A percentile compares a stretch with the other conserved stretches of the same genome.
Evolutionary conservation across 2,888 invertebrate genomes (phyloP).

Genomic region (Cheilosia variabilis): DNA sequence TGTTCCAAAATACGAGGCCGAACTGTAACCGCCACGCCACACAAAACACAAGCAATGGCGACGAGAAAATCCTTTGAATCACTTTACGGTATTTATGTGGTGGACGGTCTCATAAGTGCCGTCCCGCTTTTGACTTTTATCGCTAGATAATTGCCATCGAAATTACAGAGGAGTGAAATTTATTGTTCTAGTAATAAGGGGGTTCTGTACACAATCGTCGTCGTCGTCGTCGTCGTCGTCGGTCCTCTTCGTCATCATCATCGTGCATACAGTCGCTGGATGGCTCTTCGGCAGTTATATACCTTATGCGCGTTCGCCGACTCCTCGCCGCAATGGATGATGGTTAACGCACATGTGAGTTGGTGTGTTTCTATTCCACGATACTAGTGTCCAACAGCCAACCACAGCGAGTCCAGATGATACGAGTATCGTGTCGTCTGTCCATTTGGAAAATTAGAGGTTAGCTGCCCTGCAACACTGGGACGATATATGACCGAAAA

Average conservation of each 20-base stretch:
- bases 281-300: constrained; percentile 12
- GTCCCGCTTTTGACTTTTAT: constrained; percentile 80
- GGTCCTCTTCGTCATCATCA: constrained; percentile 28
- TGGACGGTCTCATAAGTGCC: constrained; percentile 63
- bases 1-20: not conserved
- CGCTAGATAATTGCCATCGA: constrained; percentile 81
- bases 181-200: constrained; percentile 78
- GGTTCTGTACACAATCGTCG: constrained; percentile 60
- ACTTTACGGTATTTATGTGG: constrained; percentile 62
- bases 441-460: constrained; percentile 76
- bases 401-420: constrained; percentile 62
- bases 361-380: constrained; percentile 41
- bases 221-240: constrained; percentile 64
- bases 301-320: constrained; percentile 45
- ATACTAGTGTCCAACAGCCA: constrained; percentile 12
- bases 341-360: constrained; percentile 35
- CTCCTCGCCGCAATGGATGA: constrained; percentile 29
- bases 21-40: not conserved
- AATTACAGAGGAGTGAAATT: constrained; percentile 80
- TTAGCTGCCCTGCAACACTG: constrained; percentile 62
- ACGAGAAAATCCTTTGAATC: constrained; percentile 60
- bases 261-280: not conserved
- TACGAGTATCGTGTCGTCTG: constrained; percentile 75
- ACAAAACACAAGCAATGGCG: not conserved
- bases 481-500: constrained; percentile 75